Percentiles rank a stretch among this genome's conserved stretches.
Evolutionary conservation across 2,797 vertebrate genomes (phyloP).

Genomic region (Enteromius radiatus): DNA sequence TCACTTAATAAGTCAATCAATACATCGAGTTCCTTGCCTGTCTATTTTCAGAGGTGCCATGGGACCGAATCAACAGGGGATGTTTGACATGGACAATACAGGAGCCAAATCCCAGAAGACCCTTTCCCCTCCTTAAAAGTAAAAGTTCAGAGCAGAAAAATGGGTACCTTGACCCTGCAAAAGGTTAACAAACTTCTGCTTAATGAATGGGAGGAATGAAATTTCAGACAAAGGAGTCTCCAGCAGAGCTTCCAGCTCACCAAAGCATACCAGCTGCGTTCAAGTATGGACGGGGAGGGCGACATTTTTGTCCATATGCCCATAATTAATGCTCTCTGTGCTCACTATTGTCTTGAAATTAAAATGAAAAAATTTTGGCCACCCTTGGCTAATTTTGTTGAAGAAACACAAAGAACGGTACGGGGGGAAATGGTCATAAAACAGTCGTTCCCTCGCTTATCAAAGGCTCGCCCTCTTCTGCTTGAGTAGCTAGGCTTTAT

Average conservation of each 20-base stretch:
- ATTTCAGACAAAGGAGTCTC: slow-evolving; percentile 78
- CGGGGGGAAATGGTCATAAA: slow-evolving; percentile 85
- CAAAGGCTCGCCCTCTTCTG: slow-evolving; percentile 89
- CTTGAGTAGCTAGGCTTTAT: slow-evolving; percentile 92
- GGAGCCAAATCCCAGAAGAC: slow-evolving; percentile 64
- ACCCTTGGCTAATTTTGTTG: slow-evolving; percentile 82
- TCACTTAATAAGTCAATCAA: slow-evolving; percentile 79
- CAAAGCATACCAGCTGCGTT: slow-evolving; percentile 75
- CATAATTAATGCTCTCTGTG: slow-evolving; percentile 83
- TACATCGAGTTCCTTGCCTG: slow-evolving; percentile 70
- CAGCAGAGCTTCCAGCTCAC: slow-evolving; percentile 69
- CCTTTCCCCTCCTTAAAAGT: slow-evolving; percentile 69
- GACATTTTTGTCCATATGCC: slow-evolving; percentile 73
- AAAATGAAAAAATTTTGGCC: slow-evolving; percentile 79
- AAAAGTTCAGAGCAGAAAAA: slow-evolving; percentile 76
- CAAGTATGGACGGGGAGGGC: slow-evolving; percentile 63
- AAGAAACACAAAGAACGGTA: slow-evolving; percentile 73
- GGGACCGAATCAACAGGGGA: slow-evolving; percentile 72
- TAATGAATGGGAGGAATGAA: slow-evolving; percentile 79
- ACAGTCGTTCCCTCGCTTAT: slow-evolving; percentile 87
- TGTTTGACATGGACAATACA: slow-evolving; percentile 73
- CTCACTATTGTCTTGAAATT: slow-evolving; percentile 79
- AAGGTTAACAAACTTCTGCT: slow-evolving; percentile 82
- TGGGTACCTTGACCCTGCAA: slow-evolving; percentile 72
- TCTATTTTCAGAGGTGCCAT: slow-evolving; percentile 64